Conservation (phyloP, 2,113 vertebrate genomes). For the Gobio gobio region DNA sequence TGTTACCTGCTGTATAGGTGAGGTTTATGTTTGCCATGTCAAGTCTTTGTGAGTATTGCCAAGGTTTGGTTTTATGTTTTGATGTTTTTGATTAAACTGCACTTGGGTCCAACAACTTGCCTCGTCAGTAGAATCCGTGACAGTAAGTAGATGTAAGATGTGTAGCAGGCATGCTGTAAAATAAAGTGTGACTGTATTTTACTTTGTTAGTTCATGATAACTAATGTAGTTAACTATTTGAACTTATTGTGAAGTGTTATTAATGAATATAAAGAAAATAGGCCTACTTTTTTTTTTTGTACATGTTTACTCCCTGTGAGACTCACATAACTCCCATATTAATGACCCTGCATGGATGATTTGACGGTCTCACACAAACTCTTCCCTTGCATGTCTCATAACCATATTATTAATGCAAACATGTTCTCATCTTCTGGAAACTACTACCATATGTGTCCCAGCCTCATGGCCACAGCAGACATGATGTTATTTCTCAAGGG, state of each 20-base stretch:
- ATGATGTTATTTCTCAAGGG: conserved; percentile 61
- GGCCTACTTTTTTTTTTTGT: neutral
- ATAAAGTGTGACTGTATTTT: neutral
- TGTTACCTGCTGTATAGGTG: too few species aligned
- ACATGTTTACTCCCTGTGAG: neutral
- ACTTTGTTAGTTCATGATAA: neutral
- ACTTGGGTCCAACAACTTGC: too few species aligned
- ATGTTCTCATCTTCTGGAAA: conserved; percentile 54
- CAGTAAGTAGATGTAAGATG: too few species aligned
- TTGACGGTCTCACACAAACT: conserved; percentile 9
- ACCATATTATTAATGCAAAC: conserved; percentile 52
- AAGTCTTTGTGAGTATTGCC: too few species aligned
- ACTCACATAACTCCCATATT: neutral
- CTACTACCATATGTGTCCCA: conserved; percentile 56
- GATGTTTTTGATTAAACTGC: too few species aligned
- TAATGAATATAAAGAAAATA: too few species aligned
- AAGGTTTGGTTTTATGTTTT: too few species aligned
- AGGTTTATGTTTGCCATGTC: too few species aligned
- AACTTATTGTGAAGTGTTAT: too few species aligned
- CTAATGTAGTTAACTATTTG: too few species aligned
- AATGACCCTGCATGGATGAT: neutral
- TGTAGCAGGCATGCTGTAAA: too few species aligned
- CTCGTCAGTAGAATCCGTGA: too few species aligned
- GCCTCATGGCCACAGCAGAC: conserved; percentile 49
- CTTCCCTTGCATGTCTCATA: neutral